phyloP scores from a whole-genome alignment of 2,888 invertebrate species.

The Pachydiplax longipennis region DNA sequence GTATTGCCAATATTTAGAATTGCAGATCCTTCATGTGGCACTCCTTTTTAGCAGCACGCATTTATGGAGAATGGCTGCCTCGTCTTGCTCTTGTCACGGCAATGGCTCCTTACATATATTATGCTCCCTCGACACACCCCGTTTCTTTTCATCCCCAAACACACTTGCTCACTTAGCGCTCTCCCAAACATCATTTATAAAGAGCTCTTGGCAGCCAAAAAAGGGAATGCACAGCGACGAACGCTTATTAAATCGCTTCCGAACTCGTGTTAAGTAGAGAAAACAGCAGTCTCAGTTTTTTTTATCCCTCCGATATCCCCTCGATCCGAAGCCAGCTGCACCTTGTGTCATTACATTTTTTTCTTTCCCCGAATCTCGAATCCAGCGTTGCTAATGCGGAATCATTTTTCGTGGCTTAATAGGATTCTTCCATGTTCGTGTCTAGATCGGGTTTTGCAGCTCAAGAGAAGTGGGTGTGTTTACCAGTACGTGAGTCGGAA shows the following conservation, averaged over 20 bases:
- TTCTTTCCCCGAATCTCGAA: neutral
- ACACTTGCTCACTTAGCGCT: neutral
- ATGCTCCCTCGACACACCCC: neutral
- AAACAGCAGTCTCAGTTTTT: neutral
- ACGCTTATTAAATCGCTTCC: neutral
- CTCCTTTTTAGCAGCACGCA: too few species aligned
- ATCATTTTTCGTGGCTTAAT: neutral
- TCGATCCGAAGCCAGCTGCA: neutral
- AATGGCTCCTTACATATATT: neutral
- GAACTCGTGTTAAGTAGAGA: neutral
- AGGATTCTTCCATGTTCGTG: neutral
- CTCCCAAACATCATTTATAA: neutral
- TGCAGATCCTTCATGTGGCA: too few species aligned
- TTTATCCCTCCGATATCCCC: neutral
- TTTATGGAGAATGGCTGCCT: neutral
- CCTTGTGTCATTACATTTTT: neutral
- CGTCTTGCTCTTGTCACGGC: neutral
- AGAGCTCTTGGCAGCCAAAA: neutral
- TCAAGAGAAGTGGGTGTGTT: neutral
- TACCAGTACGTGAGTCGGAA: neutral
- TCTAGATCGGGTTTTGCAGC: neutral
- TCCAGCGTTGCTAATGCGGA: neutral
- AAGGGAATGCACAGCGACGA: neutral
- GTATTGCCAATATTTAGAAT: too few species aligned
- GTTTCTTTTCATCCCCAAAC: neutral